A percentile compares a stretch with the other conserved stretches of the same genome.
Conservation (phyloP, 2,113 vertebrate species). For the Pteropus alecto region DNA sequence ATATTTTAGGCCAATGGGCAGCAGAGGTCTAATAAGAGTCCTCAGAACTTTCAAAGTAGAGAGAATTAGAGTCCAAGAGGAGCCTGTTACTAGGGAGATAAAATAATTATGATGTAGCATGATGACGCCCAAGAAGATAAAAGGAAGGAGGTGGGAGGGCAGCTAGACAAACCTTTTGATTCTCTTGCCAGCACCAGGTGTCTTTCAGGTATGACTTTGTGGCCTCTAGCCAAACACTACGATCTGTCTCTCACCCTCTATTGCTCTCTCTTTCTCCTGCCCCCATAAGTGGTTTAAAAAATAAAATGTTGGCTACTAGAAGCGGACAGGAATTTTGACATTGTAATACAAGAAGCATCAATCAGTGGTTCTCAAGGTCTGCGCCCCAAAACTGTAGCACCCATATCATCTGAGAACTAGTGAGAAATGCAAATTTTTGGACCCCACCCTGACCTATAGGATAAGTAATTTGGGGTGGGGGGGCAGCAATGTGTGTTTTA, state of each 20-base stretch:
- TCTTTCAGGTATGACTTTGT: background rate
- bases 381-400: background rate
- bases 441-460: background rate
- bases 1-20: background rate
- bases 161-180: background rate
- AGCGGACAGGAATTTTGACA: background rate
- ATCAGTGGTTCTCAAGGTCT: background rate
- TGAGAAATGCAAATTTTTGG: background rate
- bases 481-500: background rate
- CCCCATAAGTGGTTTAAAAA: background rate
- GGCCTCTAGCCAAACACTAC: background rate
- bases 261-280: fast-evolving
- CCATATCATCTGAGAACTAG: background rate
- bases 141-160: background rate
- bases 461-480: background rate
- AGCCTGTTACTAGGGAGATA: background rate
- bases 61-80: background rate
- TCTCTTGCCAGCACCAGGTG: background rate
- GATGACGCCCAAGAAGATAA: background rate
- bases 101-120: background rate
- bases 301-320: background rate
- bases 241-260: background rate
- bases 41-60: background rate
- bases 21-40: background rate
- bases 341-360: background rate